phyloP scores from a whole-genome alignment of 2,797 vertebrate species.

The Cryptoblepharus egeriae region DNA sequence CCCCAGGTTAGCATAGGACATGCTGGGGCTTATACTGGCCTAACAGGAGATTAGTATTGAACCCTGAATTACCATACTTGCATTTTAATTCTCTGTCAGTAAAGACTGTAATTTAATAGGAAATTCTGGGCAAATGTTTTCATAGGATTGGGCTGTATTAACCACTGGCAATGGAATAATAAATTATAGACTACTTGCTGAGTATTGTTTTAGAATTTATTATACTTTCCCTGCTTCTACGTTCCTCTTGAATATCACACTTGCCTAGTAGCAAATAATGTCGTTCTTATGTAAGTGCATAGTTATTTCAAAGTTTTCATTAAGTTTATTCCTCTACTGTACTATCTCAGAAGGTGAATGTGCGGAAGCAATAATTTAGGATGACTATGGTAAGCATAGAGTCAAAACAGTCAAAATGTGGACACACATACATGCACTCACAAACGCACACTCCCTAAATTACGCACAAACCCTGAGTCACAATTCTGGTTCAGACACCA shows the following conservation, averaged over 20 bases:
- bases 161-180: conserved; percentile 25
- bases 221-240: conserved; percentile 46
- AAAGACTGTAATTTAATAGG: conserved; percentile 64
- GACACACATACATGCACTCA: not conserved
- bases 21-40: no score
- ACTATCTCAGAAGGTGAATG: conserved; percentile 52
- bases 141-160: no score
- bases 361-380: conserved; percentile 30
- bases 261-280: not conserved
- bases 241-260: conserved; percentile 7
- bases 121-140: conserved; percentile 57
- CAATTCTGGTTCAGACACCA: not conserved
- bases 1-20: no score
- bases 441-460: no score
- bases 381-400: conserved; percentile 6
- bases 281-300: not conserved
- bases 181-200: conserved; percentile 44
- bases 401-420: not conserved
- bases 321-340: conserved; percentile 46
- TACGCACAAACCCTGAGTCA: not conserved
- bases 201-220: not conserved
- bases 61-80: conserved; percentile 19
- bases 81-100: conserved; percentile 52
- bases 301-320: conserved; percentile 32
- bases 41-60: no score